Evolutionary conservation across 2,113 vertebrate genomes (phyloP), one percentile per base, ranked within the genome.

Genomic region (Thamnaconus septentrionalis): DNA sequence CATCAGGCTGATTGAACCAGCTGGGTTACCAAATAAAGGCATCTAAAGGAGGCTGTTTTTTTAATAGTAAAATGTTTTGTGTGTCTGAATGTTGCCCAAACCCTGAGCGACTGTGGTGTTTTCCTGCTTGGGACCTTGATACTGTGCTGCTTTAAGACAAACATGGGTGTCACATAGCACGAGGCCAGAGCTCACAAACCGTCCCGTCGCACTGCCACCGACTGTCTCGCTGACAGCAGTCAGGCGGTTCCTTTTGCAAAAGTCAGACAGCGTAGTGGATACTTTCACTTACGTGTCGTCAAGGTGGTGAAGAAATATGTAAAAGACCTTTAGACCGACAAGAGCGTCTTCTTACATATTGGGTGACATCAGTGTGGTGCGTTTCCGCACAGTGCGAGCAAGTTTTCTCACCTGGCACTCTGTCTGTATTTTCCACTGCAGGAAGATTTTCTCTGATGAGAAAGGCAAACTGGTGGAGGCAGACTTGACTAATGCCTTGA

Each of bases 391-490:
- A 55, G 54, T 68, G 43, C 79, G 63, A 67, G 0, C 3, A 59
- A 11, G 12, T 7, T 63, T 51, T 44, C 46, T 85, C 56, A 87
- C 56, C 64, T 60, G 5, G 42, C 53, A 7, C 48, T 61, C 8
- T 68, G 4, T 58, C 45, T 57, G 68, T 60, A 45, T 41, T 40
- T 7, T 73, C 61, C 12, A 8, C 67, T 82, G 41, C 92, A 99
- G 97, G 93, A 95, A 94, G 76, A 85, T 73, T 81, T 90, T 93
- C 4, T 87, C 91, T 78, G 93, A 97, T 75, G 94, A 93, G 61
- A 94, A 94, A 82, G 80, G 87, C 41, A 92, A 92, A 69, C 70
- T 64, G 81, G 93, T 92, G 77, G 93, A 93, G 66, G 90, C 87
- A 47, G 94, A 92, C 69, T 85, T 89, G 18, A 93, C 95, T 88